Evolutionary conservation across 2,888 invertebrate species (phyloP), one percentile per base, ranked within the genome.

Genomic region (Spialia ferax): DNA sequence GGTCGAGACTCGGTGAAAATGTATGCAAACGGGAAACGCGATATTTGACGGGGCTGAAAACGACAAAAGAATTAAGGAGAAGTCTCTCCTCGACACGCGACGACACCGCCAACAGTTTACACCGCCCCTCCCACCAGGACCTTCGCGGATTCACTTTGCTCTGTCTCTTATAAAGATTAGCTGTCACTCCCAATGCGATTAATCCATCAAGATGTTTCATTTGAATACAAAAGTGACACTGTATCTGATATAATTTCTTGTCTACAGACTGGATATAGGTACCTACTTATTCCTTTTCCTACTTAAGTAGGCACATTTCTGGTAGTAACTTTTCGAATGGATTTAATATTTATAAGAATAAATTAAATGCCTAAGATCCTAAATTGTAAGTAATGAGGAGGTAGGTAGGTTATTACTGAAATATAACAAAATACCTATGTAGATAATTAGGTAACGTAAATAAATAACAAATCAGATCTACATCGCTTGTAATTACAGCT

Each of bases 21-120:
- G 84, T 93, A 93, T 92, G 93, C 91, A 91, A 92, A 92, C 91
- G 87, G 87, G 84, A 84, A 88, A 87, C 84, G 85, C 87, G 87
- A 86, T 92, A 89, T 91, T 93, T 91, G 93, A 92, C 87, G 84
- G 82, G 86, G 87, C 84, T 87, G 93, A 91, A 89, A 93, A 93
- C 91, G 93, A 89, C 91, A 88, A 89, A 93, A 92, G 88, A 93
- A 93, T 93, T 88, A 88, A 85, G 85, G 84, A 83, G 82, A 78
- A 76, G 74, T 76, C 71, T 68, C 71, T 73, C 68, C 69, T 71
- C 70, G 71, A 35, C 71, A 70, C 73, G 71, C 77, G 72, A 71
- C 71, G 71, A 69, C 26, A 26, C 26, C 26, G 26, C 26, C 26
- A 6, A 26, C 26, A 26, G 26, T 26, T 26, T 26, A 26, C 42